Evolutionary conservation across 2,888 invertebrate species (phyloP).

Genomic region (Drosophila meridionalis): DNA sequence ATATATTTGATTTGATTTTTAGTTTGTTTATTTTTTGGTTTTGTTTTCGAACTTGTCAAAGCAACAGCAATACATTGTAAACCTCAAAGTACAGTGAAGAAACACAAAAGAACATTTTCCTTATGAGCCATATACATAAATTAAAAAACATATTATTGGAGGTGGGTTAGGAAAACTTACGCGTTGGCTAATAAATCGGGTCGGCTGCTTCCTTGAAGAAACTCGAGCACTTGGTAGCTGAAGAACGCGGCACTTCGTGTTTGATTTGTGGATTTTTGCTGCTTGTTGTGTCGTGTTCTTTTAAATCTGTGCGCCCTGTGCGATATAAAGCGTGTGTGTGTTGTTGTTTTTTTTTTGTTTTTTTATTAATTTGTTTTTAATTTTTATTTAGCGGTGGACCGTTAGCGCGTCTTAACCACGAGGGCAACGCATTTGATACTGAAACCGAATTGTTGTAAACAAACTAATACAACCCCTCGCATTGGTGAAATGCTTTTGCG

Average conservation of each 20-base stretch:
- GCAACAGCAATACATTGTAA: conserved; percentile 16
- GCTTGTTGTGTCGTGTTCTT: conserved; percentile 33
- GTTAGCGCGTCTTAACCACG: conserved; percentile 66
- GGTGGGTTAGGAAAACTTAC: conserved; percentile 59
- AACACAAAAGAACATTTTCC: conserved; percentile 12
- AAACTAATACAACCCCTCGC: conserved; percentile 82
- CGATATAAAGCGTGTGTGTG: conserved; percentile 4
- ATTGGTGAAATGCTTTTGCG: conserved; percentile 60
- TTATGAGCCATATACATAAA: conserved; percentile 54
- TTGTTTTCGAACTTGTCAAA: conserved; percentile 42
- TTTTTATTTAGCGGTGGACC: conserved; percentile 43
- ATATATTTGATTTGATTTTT: background rate
- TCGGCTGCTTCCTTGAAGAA: conserved; percentile 29
- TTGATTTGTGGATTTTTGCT: conserved; percentile 14
- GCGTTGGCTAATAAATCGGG: conserved; percentile 59
- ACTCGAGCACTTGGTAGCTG: conserved; percentile 22
- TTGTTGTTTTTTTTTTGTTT: background rate
- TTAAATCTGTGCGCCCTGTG: conserved; percentile 44
- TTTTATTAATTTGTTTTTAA: conserved; percentile 2
- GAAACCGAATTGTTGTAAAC: conserved; percentile 78
- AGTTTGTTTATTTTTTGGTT: conserved; percentile 6
- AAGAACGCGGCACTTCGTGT: conserved; percentile 14
- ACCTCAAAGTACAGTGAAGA: background rate
- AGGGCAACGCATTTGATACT: conserved; percentile 77
- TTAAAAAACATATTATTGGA: conserved; percentile 30